phyloP scores from a whole-genome alignment of 2,113 vertebrate species.

The Lasiurus borealis region DNA sequence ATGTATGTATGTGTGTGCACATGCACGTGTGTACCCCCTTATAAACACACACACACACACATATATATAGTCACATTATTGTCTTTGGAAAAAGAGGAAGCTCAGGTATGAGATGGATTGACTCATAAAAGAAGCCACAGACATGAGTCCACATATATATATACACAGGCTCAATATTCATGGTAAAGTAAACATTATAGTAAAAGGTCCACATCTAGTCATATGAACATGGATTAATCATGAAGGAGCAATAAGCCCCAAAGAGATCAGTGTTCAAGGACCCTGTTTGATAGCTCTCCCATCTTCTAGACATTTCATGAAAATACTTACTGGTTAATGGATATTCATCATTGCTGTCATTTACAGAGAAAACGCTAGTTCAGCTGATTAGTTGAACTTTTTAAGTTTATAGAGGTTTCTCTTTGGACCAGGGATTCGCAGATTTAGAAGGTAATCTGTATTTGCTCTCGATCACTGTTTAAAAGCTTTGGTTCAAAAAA shows the following conservation, averaged over 20 bases:
- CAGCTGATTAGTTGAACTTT: neutral
- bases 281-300: neutral
- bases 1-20: neutral
- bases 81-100: neutral
- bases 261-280: neutral
- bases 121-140: neutral
- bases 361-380: neutral
- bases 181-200: neutral
- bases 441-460: neutral
- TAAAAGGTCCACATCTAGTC: neutral
- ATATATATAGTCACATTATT: too few relatives aligned
- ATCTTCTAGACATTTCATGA: neutral
- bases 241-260: neutral
- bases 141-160: neutral
- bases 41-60: too few relatives aligned
- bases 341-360: neutral
- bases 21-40: neutral
- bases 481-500: conserved; percentile 14
- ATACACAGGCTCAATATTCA: neutral
- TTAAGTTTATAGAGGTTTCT: neutral
- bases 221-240: neutral
- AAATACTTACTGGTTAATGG: neutral
- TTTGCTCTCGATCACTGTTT: conserved; percentile 50
- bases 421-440: neutral
- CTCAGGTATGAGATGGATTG: neutral